phyloP scores from a whole-genome alignment of 2,797 vertebrate species.

The Steatocranus sp. region DNA sequence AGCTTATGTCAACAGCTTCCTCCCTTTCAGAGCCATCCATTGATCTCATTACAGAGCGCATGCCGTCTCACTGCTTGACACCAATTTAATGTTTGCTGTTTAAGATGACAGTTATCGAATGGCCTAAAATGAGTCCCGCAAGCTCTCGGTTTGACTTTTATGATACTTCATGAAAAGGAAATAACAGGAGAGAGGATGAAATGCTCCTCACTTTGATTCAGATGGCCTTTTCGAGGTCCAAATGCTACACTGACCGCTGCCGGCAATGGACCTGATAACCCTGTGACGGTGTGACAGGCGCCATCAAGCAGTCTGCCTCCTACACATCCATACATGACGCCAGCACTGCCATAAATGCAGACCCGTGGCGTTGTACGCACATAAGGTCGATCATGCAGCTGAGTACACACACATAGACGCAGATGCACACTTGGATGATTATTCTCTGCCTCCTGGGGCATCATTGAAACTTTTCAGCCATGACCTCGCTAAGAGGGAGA shows the following conservation, averaged over 20 bases:
- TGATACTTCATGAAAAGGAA: background rate
- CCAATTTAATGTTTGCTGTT: background rate
- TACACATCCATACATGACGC: background rate
- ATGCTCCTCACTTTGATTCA: background rate
- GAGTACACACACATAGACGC: constrained; percentile 34
- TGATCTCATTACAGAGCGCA: constrained; percentile 17
- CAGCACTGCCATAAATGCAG: background rate
- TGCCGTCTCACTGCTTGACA: constrained; percentile 6
- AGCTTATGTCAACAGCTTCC: constrained; percentile 20
- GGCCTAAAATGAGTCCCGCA: background rate
- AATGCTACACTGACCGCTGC: background rate
- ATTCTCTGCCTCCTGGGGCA: constrained; percentile 43
- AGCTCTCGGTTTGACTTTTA: background rate
- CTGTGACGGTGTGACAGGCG: background rate
- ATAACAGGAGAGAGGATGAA: background rate
- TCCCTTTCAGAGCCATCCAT: constrained; percentile 6
- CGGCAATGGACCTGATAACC: background rate
- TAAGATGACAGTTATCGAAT: constrained; percentile 25
- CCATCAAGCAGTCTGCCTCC: background rate
- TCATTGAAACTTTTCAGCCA: constrained; percentile 58
- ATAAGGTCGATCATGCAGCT: constrained; percentile 43
- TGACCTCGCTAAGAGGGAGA: constrained; percentile 51
- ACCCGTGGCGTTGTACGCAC: background rate
- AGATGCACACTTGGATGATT: constrained; percentile 48
- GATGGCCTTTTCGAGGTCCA: background rate